These are phyloP conservation scores for Pentalonia nigronervosa DNA, from an alignment of 1,140 invertebrate genomes.

Conservation along the genomic window DNA sequence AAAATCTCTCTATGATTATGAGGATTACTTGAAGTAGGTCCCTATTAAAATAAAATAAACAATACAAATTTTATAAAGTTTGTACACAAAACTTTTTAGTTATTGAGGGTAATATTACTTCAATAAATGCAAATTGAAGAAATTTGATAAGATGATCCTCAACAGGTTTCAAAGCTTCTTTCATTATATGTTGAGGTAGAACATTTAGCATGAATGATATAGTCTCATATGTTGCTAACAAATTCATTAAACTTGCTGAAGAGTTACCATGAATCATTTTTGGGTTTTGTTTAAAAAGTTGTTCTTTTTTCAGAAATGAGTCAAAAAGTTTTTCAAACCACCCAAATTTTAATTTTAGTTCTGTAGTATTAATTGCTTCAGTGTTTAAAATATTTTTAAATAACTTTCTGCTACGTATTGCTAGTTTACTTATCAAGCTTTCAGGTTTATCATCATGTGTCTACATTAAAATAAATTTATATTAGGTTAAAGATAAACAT, in stretches of 20 bases:
- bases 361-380: not conserved
- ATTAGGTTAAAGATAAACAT: not conserved
- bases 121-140: slow-evolving; percentile 40
- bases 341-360: slow-evolving; percentile 45
- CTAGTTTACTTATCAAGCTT: slow-evolving; percentile 42
- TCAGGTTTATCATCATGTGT: slow-evolving; percentile 48
- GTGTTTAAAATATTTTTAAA: slow-evolving; percentile 36
- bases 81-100: not conserved
- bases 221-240: slow-evolving; percentile 35
- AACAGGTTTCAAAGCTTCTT: slow-evolving; percentile 46
- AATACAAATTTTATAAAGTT: not conserved
- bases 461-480: not conserved
- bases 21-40: not conserved
- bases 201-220: slow-evolving; percentile 34
- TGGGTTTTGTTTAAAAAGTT: slow-evolving; percentile 33
- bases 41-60: not conserved
- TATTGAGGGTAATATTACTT: slow-evolving; percentile 17
- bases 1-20: not conserved
- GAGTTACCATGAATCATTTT: slow-evolving; percentile 7
- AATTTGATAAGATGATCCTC: slow-evolving; percentile 43
- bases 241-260: slow-evolving; percentile 45
- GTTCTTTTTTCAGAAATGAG: slow-evolving; percentile 41
- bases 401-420: slow-evolving; percentile 15
- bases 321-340: slow-evolving; percentile 52
- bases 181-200: slow-evolving; percentile 24